These are phyloP conservation scores for Archocentrus centrarchus DNA, from an alignment of 2,113 vertebrate genomes.

Conservation along the genomic window DNA sequence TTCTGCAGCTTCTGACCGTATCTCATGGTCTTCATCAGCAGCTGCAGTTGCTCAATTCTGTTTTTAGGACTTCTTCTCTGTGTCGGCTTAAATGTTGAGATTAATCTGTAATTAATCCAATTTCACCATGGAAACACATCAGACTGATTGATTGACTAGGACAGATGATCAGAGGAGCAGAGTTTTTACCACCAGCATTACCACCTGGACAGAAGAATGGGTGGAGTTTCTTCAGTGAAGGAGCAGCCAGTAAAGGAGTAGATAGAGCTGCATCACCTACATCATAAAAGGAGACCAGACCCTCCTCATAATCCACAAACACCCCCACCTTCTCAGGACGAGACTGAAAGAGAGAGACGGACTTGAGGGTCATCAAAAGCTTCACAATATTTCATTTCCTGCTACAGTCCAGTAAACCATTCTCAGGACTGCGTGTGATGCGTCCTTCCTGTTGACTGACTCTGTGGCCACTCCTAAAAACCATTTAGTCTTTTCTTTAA, in stretches of 20 bases:
- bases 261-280: neutral
- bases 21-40: neutral
- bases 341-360: no score
- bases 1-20: neutral
- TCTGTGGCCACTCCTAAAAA: no score
- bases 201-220: conserved; percentile 1
- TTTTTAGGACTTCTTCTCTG: neutral
- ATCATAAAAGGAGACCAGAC: neutral
- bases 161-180: neutral
- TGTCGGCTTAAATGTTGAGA: neutral
- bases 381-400: neutral
- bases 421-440: neutral
- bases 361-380: neutral
- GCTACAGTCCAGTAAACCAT: neutral
- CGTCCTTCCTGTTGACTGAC: no score
- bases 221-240: conserved; percentile 3
- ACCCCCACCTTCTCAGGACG: no score
- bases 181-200: neutral
- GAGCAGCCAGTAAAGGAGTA: conserved; percentile 2
- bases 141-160: neutral
- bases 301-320: neutral
- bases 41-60: neutral
- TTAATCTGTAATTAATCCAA: neutral
- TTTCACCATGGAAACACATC: neutral
- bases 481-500: no score